phyloP scores from a whole-genome alignment of 2,888 invertebrate species.

The Lepetodrilus schrolli region DNA sequence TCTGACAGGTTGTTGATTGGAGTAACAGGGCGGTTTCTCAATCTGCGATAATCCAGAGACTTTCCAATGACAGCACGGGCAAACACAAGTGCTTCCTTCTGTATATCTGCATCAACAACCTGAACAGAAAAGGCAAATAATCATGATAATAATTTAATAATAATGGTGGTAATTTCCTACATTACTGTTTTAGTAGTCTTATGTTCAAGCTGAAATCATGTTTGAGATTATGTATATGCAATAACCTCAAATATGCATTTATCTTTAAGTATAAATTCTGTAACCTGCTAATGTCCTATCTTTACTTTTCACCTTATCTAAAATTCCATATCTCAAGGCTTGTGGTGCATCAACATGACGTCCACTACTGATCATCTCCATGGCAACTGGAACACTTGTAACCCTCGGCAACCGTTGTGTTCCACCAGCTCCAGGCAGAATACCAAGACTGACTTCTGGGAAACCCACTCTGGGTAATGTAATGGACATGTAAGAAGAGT shows the following conservation, averaged over 20 bases:
- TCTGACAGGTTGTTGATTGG: constrained; percentile 48
- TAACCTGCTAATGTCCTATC: too few relatives aligned
- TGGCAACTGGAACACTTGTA: constrained; percentile 85
- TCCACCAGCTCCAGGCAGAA: constrained; percentile 95
- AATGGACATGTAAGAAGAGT: too few relatives aligned
- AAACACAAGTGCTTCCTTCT: constrained; percentile 63
- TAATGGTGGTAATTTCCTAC: too few relatives aligned
- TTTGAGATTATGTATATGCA: too few relatives aligned
- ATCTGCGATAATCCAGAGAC: constrained; percentile 52
- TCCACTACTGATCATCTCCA: constrained; percentile 94
- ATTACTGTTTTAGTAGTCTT: too few relatives aligned
- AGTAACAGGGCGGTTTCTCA: constrained; percentile 53
- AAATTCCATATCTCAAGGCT: constrained; percentile 93
- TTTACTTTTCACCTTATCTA: constrained; percentile 83
- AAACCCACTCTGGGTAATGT: constrained; percentile 86
- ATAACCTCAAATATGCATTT: too few relatives aligned
- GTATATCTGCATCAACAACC: constrained; percentile 62
- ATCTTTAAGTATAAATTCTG: too few relatives aligned
- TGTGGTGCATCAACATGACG: constrained; percentile 89
- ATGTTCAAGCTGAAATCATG: too few relatives aligned
- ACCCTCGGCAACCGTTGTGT: constrained; percentile 91
- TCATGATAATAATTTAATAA: too few relatives aligned
- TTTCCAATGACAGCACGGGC: constrained; percentile 56
- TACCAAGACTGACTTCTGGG: constrained; percentile 97
- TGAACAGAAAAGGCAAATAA: constrained; percentile 38